phyloP scores from a whole-genome alignment of 2,888 invertebrate species.

The Agriopis leucophaearia region DNA sequence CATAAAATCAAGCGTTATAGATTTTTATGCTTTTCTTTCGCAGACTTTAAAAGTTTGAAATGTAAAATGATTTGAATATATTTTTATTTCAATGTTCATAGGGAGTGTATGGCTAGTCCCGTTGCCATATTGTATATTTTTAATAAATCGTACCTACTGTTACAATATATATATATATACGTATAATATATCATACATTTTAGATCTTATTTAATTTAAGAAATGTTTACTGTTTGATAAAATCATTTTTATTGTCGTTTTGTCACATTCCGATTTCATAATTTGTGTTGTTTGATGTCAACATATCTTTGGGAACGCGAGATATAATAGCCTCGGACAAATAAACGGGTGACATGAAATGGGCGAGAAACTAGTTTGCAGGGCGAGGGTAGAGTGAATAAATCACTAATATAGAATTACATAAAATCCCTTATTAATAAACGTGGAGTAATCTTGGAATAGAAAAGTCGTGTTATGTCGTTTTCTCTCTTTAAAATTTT shows the following conservation, averaged over 20 bases:
- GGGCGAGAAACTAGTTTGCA: no score
- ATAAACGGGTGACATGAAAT: neutral
- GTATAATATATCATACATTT: conserved; percentile 40
- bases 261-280: conserved; percentile 69
- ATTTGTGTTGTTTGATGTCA: conserved; percentile 49
- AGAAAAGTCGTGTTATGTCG: no score
- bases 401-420: no score
- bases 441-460: no score
- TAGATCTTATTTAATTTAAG: conserved; percentile 52
- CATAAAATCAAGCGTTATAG: conserved; percentile 43
- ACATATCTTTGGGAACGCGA: conserved; percentile 22
- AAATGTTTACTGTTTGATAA: conserved; percentile 56
- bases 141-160: conserved; percentile 10
- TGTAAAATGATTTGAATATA: conserved; percentile 31
- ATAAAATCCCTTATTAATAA: no score
- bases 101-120: conserved; percentile 26
- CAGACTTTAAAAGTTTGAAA: conserved; percentile 12
- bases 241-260: conserved; percentile 38
- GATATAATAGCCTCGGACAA: conserved; percentile 33
- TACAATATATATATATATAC: conserved; percentile 20
- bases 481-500: no score
- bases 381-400: no score
- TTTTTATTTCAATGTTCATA: conserved; percentile 26
- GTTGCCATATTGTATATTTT: conserved; percentile 35
- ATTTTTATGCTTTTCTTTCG: conserved; percentile 41